These are phyloP conservation scores for Himantopus leucocephalus DNA, from an alignment of 2,113 vertebrate species.

Conservation along the genomic window DNA sequence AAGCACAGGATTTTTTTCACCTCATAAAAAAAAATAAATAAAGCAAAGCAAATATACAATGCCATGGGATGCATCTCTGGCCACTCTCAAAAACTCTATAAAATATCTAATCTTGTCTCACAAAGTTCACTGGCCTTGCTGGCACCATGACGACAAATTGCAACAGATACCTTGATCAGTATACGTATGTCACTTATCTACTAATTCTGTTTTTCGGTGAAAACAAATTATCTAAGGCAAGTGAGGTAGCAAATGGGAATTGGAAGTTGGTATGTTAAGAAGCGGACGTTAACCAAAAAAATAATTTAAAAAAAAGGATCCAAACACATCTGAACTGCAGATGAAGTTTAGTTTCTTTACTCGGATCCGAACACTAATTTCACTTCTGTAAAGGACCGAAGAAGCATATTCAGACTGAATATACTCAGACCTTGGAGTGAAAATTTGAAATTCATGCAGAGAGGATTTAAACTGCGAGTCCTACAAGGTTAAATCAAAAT, in stretches of 20 bases:
- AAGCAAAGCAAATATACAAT: neutral
- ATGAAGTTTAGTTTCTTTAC: neutral
- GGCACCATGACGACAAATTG: neutral
- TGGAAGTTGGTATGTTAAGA: neutral
- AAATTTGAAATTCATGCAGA: neutral
- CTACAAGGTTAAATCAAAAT: neutral
- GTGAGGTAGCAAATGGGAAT: neutral
- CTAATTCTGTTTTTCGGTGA: neutral
- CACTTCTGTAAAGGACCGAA: neutral
- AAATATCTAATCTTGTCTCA: neutral
- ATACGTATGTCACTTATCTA: neutral
- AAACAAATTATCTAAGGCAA: neutral
- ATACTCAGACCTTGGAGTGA: neutral
- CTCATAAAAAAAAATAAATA: neutral
- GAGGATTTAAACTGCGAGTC: neutral
- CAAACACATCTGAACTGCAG: neutral
- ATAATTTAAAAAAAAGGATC: neutral
- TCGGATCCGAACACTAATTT: neutral
- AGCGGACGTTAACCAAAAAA: neutral
- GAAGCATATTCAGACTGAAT: neutral
- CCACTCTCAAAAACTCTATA: neutral
- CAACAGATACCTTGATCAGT: neutral
- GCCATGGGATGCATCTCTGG: neutral
- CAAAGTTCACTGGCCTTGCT: neutral
- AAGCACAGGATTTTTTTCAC: neutral